Evolutionary conservation across 1,140 invertebrate species (phyloP).

Genomic region (Hyphantria cunea): DNA sequence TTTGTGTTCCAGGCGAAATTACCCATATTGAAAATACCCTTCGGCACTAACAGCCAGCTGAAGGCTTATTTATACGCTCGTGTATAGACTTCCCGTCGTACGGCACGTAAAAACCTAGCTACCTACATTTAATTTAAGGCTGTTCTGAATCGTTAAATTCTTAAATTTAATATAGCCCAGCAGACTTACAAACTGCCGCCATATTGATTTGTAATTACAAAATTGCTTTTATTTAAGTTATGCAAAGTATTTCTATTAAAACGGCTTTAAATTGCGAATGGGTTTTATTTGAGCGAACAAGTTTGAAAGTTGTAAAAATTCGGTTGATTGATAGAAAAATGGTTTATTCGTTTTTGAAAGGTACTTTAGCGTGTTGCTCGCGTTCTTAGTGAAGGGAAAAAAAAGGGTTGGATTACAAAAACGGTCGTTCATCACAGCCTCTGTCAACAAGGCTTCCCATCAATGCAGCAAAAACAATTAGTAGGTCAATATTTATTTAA

Average conservation of each 20-base stretch:
- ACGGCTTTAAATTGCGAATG: constrained; percentile 33
- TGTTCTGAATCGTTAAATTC: constrained; percentile 42
- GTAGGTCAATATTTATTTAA: constrained; percentile 77
- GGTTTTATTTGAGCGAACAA: constrained; percentile 33
- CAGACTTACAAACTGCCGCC: constrained; percentile 33
- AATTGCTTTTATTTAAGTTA: constrained; percentile 48
- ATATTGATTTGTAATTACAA: constrained; percentile 54
- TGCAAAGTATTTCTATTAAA: constrained; percentile 50
- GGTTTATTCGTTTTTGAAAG: constrained; percentile 19
- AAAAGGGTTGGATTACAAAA: constrained; percentile 61
- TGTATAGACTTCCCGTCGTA: constrained; percentile 46
- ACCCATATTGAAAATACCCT: constrained; percentile 81
- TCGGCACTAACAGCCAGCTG: constrained; percentile 70
- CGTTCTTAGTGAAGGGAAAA: constrained; percentile 39
- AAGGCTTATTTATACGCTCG: constrained; percentile 71
- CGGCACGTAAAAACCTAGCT: constrained; percentile 47
- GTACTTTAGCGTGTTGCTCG: constrained; percentile 28
- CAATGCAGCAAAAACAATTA: constrained; percentile 77
- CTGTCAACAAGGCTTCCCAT: constrained; percentile 68
- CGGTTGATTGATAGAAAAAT: constrained; percentile 24
- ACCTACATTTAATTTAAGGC: constrained; percentile 58
- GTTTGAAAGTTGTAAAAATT: constrained; percentile 27
- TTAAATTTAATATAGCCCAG: constrained; percentile 33
- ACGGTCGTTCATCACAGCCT: constrained; percentile 71
- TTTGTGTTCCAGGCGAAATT: constrained; percentile 77